These are phyloP conservation scores for Diglossa cyanea DNA, from an alignment of 2,797 vertebrate species.

Conservation along the genomic window DNA sequence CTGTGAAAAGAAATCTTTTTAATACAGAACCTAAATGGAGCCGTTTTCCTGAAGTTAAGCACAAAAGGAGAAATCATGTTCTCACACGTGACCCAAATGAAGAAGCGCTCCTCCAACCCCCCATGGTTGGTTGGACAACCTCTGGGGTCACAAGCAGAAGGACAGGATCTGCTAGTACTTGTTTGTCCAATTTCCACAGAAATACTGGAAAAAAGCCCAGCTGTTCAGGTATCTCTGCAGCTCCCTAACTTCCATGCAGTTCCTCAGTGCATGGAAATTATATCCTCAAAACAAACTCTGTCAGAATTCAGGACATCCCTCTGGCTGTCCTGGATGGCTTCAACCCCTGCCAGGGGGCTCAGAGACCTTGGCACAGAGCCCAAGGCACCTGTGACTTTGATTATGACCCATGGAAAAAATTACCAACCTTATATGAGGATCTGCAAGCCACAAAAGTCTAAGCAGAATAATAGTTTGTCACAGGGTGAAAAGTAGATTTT, in stretches of 20 bases:
- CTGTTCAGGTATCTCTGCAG: not conserved
- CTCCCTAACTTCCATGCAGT: not conserved
- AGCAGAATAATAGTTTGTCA: too few species aligned
- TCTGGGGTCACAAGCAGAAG: rapidly evolving
- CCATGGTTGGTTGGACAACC: not conserved
- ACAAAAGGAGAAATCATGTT: rapidly evolving
- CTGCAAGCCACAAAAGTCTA: too few species aligned
- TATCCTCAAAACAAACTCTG: not conserved
- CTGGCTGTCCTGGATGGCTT: too few species aligned
- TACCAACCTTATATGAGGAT: too few species aligned
- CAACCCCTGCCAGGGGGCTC: too few species aligned
- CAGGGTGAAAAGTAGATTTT: too few species aligned
- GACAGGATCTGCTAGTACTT: not conserved
- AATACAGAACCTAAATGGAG: not conserved
- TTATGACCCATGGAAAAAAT: too few species aligned
- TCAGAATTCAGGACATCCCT: too few species aligned
- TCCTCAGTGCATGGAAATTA: not conserved
- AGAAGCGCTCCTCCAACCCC: not conserved
- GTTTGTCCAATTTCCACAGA: not conserved
- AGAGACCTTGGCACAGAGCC: too few species aligned
- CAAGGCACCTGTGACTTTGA: too few species aligned
- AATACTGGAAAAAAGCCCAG: not conserved
- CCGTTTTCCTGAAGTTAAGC: not conserved
- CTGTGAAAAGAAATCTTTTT: conserved; percentile 62
- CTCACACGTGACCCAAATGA: rapidly evolving